Evolutionary conservation across 92 coral and sea anemone genomes (phyloP), one percentile per base, ranked within the genome.

Genomic region (Epizoanthus fatuus): DNA sequence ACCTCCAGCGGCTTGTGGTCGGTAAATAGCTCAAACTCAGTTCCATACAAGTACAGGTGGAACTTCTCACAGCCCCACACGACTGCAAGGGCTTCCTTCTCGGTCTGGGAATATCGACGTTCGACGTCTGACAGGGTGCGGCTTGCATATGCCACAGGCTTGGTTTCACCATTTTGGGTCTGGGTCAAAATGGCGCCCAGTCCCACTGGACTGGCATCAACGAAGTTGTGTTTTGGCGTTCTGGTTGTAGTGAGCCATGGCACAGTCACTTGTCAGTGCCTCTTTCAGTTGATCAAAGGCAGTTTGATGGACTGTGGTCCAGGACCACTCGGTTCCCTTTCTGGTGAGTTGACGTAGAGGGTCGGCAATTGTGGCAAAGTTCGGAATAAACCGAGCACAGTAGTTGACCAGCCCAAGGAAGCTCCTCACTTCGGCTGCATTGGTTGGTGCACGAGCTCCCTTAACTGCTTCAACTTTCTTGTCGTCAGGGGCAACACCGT

Each of bases 351-450:
- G 68, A 12, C 83, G 49, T 11, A 77, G 70, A 20, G 69, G 84
- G 15, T 60, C 84, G 22, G 84, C 15, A 4, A 79, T 7, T 16
- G 72, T 79, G 3, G 57, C 65, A 20, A 79, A 79, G 32, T 62
- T 63, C 47, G 71, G 72, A 45, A 62, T 79, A 25, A 77, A 56
- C 25, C 67, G 49, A 12, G 65, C 59, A 20, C n/a, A 81, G 42
- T 51, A 54, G 20, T 81, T 81, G 44, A 69, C 86, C 12, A 82
- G 79, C 42, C 86, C 86, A 13, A 82, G 69, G 54, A 81, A 82
- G 19, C 86, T 82, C 4, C 86, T 25, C 3, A 82, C 79, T 12
- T 69, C 86, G 3, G 77, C 75, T 14, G 79, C 79, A 70, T 82
- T 69, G 22, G 7, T 69, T 12, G 87, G 72, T 1, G 67, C 65